These are phyloP conservation scores for Scolopax mira DNA, from an alignment of 2,113 vertebrate species.

Conservation along the genomic window DNA sequence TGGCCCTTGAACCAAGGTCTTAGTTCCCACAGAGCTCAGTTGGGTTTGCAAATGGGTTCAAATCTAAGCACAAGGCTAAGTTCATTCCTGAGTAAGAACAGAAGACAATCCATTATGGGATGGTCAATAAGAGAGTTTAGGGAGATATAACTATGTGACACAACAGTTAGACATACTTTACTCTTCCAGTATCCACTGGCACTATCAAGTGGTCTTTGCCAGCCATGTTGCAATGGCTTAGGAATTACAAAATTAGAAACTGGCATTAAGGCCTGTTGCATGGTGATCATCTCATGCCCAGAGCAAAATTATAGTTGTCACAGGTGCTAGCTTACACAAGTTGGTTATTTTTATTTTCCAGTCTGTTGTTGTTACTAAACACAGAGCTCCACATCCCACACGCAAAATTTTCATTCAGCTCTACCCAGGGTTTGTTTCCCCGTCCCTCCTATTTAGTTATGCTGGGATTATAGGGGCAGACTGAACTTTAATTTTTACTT, in stretches of 20 bases:
- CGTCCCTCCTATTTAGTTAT: background rate
- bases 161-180: background rate
- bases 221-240: background rate
- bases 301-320: background rate
- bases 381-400: background rate
- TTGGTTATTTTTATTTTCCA: background rate
- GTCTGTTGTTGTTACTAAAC: background rate
- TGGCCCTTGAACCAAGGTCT: background rate
- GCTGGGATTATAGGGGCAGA: background rate
- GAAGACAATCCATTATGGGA: background rate
- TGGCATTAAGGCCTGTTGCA: background rate
- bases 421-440: background rate
- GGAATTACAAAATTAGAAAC: conserved; percentile 15
- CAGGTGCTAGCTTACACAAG: background rate
- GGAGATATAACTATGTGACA: background rate
- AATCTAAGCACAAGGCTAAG: background rate
- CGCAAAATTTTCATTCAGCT: background rate
- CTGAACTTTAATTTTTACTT: background rate
- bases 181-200: background rate
- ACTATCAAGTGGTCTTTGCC: background rate
- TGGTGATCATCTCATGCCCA: background rate
- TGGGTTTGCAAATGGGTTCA: background rate
- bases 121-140: background rate
- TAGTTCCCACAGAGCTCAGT: background rate
- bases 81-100: background rate